These are phyloP conservation scores for Vipera latastei DNA, from an alignment of 2,797 vertebrate genomes.

Conservation along the genomic window DNA sequence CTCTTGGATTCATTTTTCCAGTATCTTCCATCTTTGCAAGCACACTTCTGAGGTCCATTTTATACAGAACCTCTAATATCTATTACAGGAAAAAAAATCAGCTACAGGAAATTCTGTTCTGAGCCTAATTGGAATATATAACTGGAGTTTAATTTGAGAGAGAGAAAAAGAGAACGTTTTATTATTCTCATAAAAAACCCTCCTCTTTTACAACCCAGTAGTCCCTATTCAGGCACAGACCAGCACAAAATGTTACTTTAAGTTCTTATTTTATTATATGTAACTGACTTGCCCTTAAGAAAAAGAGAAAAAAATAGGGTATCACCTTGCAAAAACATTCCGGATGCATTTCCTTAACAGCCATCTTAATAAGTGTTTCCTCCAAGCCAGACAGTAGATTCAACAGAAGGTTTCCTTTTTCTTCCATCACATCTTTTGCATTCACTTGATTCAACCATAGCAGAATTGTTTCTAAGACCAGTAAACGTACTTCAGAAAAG, in stretches of 20 bases:
- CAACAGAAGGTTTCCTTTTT: conserved; percentile 35
- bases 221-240: not conserved
- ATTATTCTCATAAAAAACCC: not conserved
- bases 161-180: not conserved
- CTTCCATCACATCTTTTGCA: conserved; percentile 33
- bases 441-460: conserved; percentile 64
- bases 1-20: conserved; percentile 68
- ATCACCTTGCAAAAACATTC: conserved; percentile 87
- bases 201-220: not conserved
- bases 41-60: conserved; percentile 69
- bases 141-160: not conserved
- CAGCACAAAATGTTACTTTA: not conserved
- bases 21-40: conserved; percentile 72
- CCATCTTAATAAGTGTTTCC: conserved; percentile 73
- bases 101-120: not conserved
- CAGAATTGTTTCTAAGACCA: conserved; percentile 76
- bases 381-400: conserved; percentile 57
- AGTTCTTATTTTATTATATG: not conserved
- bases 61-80: conserved; percentile 81
- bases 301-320: not conserved
- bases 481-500: conserved; percentile 82
- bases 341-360: conserved; percentile 80
- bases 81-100: conserved; percentile 54
- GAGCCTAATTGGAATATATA: not conserved
- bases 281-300: not conserved